Conservation (phyloP, 2,797 vertebrate genomes). For the Chloroceryle inda region DNA sequence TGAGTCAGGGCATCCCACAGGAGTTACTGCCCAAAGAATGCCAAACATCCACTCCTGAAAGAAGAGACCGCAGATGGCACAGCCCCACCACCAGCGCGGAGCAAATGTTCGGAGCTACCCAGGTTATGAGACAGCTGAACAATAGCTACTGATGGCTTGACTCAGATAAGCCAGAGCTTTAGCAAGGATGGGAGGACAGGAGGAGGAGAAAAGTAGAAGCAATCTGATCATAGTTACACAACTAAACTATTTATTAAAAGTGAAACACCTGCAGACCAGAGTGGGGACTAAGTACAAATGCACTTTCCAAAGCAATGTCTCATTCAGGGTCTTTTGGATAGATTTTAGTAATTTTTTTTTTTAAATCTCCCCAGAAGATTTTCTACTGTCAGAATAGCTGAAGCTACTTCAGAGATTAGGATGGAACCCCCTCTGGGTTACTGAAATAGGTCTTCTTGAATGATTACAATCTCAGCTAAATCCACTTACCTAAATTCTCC, state of each 20-base stretch:
- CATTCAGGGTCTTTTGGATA: background rate
- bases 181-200: background rate
- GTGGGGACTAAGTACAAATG: background rate
- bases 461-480: background rate
- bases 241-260: background rate
- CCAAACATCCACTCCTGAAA: conserved; percentile 25
- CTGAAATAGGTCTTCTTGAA: background rate
- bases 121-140: conserved; percentile 14
- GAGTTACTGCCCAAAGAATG: conserved; percentile 37
- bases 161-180: background rate
- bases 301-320: background rate
- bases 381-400: background rate
- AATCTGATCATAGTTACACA: background rate
- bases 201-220: background rate
- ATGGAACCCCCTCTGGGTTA: background rate
- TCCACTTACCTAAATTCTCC: background rate
- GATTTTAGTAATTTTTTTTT: background rate
- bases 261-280: background rate
- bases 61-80: background rate
- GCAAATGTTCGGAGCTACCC: background rate
- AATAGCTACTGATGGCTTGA: background rate
- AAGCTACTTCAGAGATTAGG: background rate
- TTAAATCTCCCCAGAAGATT: background rate
- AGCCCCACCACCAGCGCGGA: background rate
- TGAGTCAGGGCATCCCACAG: conserved; percentile 48